Evolutionary conservation across 2,113 vertebrate genomes (phyloP).

Genomic region (Setophaga kirtlandii): DNA sequence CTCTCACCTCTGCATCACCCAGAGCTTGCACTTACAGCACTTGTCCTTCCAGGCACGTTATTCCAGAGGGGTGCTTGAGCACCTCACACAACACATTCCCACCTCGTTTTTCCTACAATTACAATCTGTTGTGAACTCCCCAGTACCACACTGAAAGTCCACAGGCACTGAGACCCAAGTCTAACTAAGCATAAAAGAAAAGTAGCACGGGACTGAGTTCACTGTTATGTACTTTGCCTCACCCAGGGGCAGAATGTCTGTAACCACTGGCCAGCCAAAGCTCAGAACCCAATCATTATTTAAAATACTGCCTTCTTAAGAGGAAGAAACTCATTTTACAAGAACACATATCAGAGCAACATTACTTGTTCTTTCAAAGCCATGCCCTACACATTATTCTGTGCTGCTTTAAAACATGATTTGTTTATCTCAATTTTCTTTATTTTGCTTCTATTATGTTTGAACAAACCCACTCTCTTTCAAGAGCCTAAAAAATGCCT

Average conservation of each 20-base stretch:
- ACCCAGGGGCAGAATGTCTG: neutral
- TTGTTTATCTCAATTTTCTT: neutral
- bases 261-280: neutral
- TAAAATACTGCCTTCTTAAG: neutral
- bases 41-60: neutral
- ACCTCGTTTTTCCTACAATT: neutral
- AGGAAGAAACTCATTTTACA: neutral
- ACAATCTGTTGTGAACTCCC: neutral
- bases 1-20: neutral
- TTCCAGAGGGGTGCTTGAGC: neutral
- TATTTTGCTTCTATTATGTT: neutral
- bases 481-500: neutral
- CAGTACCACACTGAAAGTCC: neutral
- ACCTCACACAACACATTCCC: neutral
- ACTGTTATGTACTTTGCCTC: neutral
- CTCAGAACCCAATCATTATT: neutral
- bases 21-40: rapidly evolving
- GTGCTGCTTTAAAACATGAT: neutral
- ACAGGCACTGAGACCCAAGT: neutral
- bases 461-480: neutral
- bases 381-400: neutral
- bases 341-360: neutral
- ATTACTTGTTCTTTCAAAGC: neutral
- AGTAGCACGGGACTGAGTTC: neutral
- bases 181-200: neutral